Evolutionary conservation across 2,113 vertebrate genomes (phyloP), one percentile per base, ranked within the genome.

Genomic region (Xyliphius kryptos): DNA sequence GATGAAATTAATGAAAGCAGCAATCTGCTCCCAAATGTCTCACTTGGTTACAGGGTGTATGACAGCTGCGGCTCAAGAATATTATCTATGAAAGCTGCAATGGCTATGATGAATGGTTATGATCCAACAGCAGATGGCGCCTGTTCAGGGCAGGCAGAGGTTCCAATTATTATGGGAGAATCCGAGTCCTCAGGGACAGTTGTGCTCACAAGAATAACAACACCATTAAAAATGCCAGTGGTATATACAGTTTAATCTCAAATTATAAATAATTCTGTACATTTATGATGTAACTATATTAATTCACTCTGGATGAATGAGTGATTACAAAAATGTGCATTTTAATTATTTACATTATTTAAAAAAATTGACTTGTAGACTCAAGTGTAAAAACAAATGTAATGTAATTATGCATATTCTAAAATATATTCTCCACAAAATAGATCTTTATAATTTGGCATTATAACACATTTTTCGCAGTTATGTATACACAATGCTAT

Each of bases 141-240:
- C 11, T 87, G 84, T 51, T 72, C 63, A 12, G 74, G 80, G 37
- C 70, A 79, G 19, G 67, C 85, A 36, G 58, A 73, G 37, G 81
- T 87, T 19, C 80, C 82, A 55, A 81, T 80, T 19, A 85, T 88
- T 36, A 85, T 88, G 2, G 87, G 87, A 12, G 85, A 87, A 67
- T 82, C 85, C 1, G 85, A 85, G 61, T 87, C 87, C 2, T 83
- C 85, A 26, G 80, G 83, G 15, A 87, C 84, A 10, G 81, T 88
- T 53, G 80, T 83, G 5, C 62, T 87, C 8, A 60, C 86, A 46
- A 82, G 58, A 49, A 87, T 75, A 2, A 78, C 82, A 15, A 83
- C 10, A 41, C 40, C 40, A 14, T 41, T 86, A 60, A 66, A 41
- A 14, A 41, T 41, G 3, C 40, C 40, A 41, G 40, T 41, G 40